Evolutionary conservation across 2,888 invertebrate species (phyloP).

Genomic region (Globia sparganii): DNA sequence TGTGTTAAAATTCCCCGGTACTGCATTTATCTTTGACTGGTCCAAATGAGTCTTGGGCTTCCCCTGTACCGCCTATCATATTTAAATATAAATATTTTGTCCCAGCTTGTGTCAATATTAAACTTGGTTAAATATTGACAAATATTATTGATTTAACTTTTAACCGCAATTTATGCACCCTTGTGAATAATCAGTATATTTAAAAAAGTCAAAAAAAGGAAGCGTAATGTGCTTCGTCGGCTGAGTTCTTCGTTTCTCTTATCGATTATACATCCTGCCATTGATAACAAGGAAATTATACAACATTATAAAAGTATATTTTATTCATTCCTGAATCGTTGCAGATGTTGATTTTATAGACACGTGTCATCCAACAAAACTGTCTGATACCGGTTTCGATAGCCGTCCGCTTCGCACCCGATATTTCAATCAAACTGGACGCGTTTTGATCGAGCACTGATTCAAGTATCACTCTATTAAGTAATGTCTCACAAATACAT

Average conservation of each 20-base stretch:
- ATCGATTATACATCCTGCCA: slow-evolving; percentile 3
- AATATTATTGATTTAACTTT: not conserved
- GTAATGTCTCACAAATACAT: slow-evolving; percentile 11
- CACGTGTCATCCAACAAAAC: slow-evolving; percentile 20
- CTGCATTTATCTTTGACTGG: not conserved
- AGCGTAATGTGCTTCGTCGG: not conserved
- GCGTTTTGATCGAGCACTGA: slow-evolving; percentile 56
- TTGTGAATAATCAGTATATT: not conserved
- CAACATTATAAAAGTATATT: not conserved
- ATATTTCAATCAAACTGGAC: slow-evolving; percentile 42
- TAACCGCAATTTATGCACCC: too few species aligned
- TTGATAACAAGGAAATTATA: not conserved
- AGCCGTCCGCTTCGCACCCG: slow-evolving; percentile 28
- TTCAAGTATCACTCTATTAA: slow-evolving; percentile 47
- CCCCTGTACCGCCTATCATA: not conserved
- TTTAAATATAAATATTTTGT: slow-evolving; percentile 2
- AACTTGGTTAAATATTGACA: not conserved
- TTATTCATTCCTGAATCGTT: not conserved
- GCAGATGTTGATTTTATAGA: slow-evolving; percentile 4
- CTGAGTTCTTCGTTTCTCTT: not conserved
- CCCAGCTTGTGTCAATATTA: not conserved
- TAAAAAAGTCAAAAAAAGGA: not conserved
- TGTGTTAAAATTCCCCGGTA: not conserved
- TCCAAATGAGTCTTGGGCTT: not conserved
- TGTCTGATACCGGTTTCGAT: slow-evolving; percentile 44